phyloP scores from a whole-genome alignment of 2,888 invertebrate genomes.

The Rotaria sp. region DNA sequence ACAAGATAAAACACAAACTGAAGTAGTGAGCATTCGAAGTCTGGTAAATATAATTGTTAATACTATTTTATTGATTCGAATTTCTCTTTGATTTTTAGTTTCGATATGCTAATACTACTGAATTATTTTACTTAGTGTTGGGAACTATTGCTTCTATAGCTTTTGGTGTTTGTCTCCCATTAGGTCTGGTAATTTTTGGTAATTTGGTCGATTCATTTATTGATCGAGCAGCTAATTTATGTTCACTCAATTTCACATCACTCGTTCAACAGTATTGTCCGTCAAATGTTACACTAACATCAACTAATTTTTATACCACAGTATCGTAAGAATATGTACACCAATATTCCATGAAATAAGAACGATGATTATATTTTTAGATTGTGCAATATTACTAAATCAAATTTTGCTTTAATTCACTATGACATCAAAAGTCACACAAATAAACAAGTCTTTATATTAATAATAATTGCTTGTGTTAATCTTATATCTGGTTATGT shows the following conservation, averaged over 20 bases:
- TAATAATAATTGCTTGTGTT: not conserved
- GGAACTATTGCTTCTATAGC: not conserved
- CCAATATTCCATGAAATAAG: not conserved
- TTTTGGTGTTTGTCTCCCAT: not conserved
- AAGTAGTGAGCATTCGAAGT: not conserved
- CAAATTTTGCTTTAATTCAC: not conserved
- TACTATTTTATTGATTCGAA: not conserved
- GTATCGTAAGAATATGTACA: not conserved
- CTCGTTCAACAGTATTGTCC: not conserved
- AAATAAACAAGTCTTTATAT: not conserved
- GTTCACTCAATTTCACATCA: not conserved
- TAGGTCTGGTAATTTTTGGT: not conserved
- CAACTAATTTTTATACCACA: not conserved
- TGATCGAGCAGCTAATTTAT: not conserved
- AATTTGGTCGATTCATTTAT: not conserved
- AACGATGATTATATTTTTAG: not conserved
- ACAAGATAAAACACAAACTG: too few relatives aligned
- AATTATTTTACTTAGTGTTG: not conserved
- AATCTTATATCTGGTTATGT: slow-evolving; percentile 46
- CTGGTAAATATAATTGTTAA: not conserved
- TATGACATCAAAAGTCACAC: not conserved
- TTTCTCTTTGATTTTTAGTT: not conserved
- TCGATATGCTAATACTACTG: not conserved
- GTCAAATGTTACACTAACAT: not conserved
- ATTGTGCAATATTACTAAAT: not conserved